A percentile compares a stretch with the other conserved stretches of the same genome.
These are phyloP conservation scores for Drusus annulatus DNA, from an alignment of 1,140 invertebrate genomes.

Conservation along the genomic window DNA sequence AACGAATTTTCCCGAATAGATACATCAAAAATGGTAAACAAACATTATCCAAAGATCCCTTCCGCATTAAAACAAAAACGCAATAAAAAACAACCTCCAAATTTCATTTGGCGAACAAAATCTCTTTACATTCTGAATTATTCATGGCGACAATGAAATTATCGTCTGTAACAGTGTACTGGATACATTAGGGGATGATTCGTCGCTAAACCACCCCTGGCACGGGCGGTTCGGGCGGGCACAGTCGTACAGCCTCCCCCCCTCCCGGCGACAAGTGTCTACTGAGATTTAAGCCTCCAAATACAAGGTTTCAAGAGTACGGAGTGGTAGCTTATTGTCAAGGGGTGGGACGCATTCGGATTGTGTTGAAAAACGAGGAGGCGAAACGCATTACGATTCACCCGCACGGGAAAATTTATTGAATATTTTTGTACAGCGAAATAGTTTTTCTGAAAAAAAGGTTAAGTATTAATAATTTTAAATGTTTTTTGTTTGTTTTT, in stretches of 20 bases:
- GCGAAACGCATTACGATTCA: conserved; percentile 32
- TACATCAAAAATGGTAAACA: background rate
- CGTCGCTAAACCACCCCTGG: background rate
- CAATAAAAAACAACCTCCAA: conserved; percentile 12
- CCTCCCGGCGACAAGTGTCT: conserved; percentile 39
- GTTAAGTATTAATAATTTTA: too few species aligned
- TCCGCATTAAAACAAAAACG: conserved; percentile 25
- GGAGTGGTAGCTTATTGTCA: conserved; percentile 41
- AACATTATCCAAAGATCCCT: background rate
- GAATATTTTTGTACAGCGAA: conserved; percentile 16
- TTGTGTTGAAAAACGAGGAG: conserved; percentile 33
- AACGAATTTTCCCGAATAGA: background rate
- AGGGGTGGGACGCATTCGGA: conserved; percentile 32
- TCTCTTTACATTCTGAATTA: conserved; percentile 52
- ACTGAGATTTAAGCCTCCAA: conserved; percentile 46
- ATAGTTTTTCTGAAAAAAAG: background rate
- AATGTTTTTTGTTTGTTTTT: too few species aligned
- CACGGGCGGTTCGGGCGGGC: too few species aligned
- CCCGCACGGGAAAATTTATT: conserved; percentile 23
- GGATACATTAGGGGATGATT: conserved; percentile 46
- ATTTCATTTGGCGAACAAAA: conserved; percentile 38
- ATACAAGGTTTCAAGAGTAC: conserved; percentile 44
- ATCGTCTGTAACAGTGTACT: conserved; percentile 47
- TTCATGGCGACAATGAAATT: conserved; percentile 59
- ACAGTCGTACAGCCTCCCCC: background rate